phyloP scores from a whole-genome alignment of 2,113 vertebrate genomes.

The Apodemus speciosus region DNA sequence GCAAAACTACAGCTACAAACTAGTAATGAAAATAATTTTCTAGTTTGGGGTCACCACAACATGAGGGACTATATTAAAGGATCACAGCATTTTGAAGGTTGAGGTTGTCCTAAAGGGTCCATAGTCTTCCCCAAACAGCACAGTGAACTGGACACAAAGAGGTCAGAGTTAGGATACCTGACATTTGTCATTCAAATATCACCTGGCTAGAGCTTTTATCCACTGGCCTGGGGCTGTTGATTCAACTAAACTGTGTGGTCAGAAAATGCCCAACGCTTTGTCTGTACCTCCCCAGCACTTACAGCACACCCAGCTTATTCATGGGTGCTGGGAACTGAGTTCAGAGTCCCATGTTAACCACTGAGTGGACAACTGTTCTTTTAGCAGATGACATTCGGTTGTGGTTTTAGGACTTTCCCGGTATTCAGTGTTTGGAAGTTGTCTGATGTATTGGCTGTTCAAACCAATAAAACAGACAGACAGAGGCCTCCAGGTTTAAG shows the following conservation, averaged over 20 bases:
- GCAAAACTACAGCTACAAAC: background rate
- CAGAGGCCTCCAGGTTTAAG: background rate
- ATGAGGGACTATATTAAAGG: background rate
- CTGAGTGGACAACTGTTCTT: background rate
- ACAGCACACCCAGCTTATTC: background rate
- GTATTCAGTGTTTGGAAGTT: background rate
- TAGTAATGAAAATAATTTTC: background rate
- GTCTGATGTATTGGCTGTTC: background rate
- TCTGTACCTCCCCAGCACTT: background rate
- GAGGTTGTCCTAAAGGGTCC: background rate
- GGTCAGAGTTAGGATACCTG: background rate
- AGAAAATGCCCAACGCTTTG: too few relatives aligned
- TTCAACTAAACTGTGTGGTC: background rate
- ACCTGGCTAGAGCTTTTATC: background rate
- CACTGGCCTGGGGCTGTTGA: background rate
- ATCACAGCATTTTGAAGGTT: background rate
- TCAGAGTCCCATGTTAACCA: background rate
- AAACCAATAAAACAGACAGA: background rate
- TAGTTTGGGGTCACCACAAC: background rate
- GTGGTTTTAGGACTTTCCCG: background rate
- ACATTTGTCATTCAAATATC: background rate
- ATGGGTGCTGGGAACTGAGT: background rate
- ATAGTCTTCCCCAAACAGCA: background rate
- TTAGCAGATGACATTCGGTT: background rate
- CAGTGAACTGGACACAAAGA: background rate